Evolutionary conservation across 1,140 invertebrate species (phyloP).

Genomic region (Drosophila prosaltans): DNA sequence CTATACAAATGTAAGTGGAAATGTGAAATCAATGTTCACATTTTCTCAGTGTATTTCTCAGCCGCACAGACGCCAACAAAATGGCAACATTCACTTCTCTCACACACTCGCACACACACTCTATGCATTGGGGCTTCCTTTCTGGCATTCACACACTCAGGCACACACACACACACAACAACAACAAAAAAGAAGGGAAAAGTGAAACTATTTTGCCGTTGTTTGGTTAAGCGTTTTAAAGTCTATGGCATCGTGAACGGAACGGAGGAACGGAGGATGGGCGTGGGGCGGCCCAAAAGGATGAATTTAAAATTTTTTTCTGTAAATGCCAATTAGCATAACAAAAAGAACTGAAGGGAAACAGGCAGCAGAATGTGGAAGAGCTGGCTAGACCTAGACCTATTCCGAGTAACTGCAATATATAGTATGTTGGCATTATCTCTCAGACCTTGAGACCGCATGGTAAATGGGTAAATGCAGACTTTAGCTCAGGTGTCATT

Average conservation of each 20-base stretch:
- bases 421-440: constrained; percentile 42
- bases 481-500: constrained; percentile 67
- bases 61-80: constrained; percentile 55
- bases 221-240: constrained; percentile 79
- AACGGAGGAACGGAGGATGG: constrained; percentile 1
- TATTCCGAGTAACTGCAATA: constrained; percentile 25
- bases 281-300: constrained; percentile 28
- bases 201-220: constrained; percentile 76
- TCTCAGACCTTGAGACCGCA: constrained; percentile 28
- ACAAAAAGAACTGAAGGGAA: constrained; percentile 54
- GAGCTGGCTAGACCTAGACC: constrained; percentile 20
- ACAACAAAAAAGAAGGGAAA: constrained; percentile 31
- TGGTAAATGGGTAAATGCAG: constrained; percentile 55
- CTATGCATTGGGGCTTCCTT: constrained; percentile 52
- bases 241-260: constrained; percentile 48
- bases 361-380: constrained; percentile 9
- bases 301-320: constrained; percentile 33
- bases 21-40: not conserved
- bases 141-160: constrained; percentile 63
- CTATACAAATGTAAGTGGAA: no score
- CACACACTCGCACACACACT: constrained; percentile 45
- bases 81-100: constrained; percentile 67
- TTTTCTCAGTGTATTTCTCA: constrained; percentile 37
- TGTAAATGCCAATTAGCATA: constrained; percentile 78
- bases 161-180: constrained; percentile 25